Conservation (phyloP, 64 coral and sea anemone species). For the Hydrozoanthus tunicans region DNA sequence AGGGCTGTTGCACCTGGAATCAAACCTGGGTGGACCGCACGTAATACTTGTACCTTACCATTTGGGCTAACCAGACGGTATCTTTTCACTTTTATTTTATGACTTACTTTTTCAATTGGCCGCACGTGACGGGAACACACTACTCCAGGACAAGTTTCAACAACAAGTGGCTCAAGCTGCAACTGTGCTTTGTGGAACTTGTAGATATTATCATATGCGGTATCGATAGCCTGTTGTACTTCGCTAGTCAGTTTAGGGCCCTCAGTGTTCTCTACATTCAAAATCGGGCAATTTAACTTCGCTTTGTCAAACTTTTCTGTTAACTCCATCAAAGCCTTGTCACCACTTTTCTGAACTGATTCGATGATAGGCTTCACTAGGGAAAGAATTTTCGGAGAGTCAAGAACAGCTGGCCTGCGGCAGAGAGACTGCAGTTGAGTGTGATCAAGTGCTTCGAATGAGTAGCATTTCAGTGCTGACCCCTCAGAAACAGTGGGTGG, state of each 20-base stretch:
- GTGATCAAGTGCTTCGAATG: slow-evolving; percentile 15
- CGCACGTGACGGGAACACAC: slow-evolving; percentile 62
- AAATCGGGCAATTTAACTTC: slow-evolving; percentile 30
- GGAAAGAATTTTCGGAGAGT: slow-evolving; percentile 52
- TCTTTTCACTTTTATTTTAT: background rate
- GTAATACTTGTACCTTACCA: no score
- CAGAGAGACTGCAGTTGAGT: slow-evolving; percentile 49
- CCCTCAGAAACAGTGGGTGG: background rate
- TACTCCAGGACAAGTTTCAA: slow-evolving; percentile 61
- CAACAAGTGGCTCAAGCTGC: slow-evolving; percentile 40
- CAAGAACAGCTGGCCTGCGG: slow-evolving; percentile 51
- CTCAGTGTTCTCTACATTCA: background rate
- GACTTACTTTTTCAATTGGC: slow-evolving; percentile 53
- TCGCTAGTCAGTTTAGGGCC: slow-evolving; percentile 10
- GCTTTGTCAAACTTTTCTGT: slow-evolving; percentile 72
- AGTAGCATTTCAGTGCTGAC: slow-evolving; percentile 32
- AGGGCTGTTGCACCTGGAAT: no score
- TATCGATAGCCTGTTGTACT: slow-evolving; percentile 39
- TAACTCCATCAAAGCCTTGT: slow-evolving; percentile 58
- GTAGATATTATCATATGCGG: slow-evolving; percentile 64
- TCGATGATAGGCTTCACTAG: slow-evolving; percentile 56
- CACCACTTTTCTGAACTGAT: slow-evolving; percentile 20
- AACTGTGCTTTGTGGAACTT: slow-evolving; percentile 64
- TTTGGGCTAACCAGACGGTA: background rate
- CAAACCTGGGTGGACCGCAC: no score